phyloP scores from a whole-genome alignment of 2,888 invertebrate species.

The Ectobius pallidus region DNA sequence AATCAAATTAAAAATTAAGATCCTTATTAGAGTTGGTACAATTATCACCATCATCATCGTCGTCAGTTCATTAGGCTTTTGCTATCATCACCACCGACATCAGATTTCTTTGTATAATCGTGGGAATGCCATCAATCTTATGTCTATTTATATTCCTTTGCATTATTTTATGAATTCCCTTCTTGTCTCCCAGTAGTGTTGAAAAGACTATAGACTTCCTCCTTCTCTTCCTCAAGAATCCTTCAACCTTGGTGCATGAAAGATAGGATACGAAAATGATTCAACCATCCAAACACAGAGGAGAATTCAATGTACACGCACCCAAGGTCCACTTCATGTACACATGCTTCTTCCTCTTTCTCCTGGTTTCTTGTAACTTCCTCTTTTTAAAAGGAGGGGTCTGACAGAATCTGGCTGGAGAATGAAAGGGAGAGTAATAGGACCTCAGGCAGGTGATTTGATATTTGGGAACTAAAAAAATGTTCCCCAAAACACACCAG shows the following conservation, averaged over 20 bases:
- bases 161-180: no score
- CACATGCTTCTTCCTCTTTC: background rate
- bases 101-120: no score
- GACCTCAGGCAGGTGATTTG: slow-evolving; percentile 30
- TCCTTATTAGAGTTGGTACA: no score
- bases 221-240: background rate
- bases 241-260: background rate
- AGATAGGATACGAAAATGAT: background rate
- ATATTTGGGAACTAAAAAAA: slow-evolving; percentile 16
- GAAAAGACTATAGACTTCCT: slow-evolving; percentile 3
- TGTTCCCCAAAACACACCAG: background rate
- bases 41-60: no score
- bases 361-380: background rate
- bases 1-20: no score
- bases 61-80: no score
- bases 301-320: no score
- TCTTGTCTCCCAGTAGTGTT: no score
- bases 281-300: background rate
- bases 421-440: slow-evolving; percentile 30
- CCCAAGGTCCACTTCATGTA: slow-evolving; percentile 6
- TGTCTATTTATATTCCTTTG: no score
- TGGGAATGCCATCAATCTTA: no score
- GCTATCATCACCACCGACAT: no score
- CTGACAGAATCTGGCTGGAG: background rate
- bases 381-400: slow-evolving; percentile 1